Evolutionary conservation across 2,888 invertebrate genomes (phyloP).

Genomic region (Pyrocoelia pectoralis): DNA sequence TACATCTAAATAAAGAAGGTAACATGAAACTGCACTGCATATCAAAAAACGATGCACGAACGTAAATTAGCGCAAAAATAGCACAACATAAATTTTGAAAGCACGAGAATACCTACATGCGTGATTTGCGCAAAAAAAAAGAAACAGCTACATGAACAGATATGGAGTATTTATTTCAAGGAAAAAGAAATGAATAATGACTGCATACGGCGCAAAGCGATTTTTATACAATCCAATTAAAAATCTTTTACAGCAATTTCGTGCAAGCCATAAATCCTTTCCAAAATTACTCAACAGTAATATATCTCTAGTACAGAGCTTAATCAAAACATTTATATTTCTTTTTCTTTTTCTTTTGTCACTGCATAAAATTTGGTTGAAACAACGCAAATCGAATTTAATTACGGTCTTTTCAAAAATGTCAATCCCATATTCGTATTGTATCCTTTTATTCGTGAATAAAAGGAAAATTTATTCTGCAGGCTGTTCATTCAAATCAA

Average conservation of each 20-base stretch:
- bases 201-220: not conserved
- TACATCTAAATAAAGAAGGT: too few species aligned
- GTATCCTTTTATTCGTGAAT: not conserved
- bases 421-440: not conserved
- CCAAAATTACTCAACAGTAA: constrained; percentile 10
- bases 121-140: not conserved
- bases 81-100: too few species aligned
- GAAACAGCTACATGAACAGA: not conserved
- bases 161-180: not conserved
- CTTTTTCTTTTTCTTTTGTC: too few species aligned
- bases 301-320: constrained; percentile 13
- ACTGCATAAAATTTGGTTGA: not conserved
- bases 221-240: constrained; percentile 15
- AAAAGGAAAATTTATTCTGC: not conserved
- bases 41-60: too few species aligned
- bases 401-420: not conserved
- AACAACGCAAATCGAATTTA: not conserved
- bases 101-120: not conserved
- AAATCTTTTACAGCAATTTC: constrained; percentile 7
- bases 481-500: not conserved
- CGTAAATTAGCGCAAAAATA: too few species aligned
- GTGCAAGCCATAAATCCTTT: constrained; percentile 1
- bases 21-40: too few species aligned
- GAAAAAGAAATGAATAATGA: constrained; percentile 3
- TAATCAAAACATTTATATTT: constrained; percentile 11